A percentile compares a stretch with the other conserved stretches of the same genome.
Evolutionary conservation across 2,888 invertebrate genomes (phyloP).

Genomic region (Odontomyia ornata): DNA sequence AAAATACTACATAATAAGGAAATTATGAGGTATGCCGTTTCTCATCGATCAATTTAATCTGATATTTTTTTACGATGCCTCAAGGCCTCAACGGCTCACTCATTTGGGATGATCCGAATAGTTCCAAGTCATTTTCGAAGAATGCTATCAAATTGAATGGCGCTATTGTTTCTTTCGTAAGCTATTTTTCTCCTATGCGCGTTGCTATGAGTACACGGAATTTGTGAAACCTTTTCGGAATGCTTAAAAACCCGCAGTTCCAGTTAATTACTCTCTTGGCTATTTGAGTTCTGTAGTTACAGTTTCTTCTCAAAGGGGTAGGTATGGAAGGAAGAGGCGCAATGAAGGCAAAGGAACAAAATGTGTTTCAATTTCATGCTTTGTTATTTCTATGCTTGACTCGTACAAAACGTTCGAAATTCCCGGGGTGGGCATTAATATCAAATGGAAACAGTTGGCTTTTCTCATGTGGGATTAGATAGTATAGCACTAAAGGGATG

Average conservation of each 20-base stretch:
- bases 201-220: no score
- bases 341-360: slow-evolving; percentile 5
- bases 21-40: no score
- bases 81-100: no score
- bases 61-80: no score
- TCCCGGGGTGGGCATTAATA: slow-evolving; percentile 40
- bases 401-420: slow-evolving; percentile 24
- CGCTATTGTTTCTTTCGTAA: no score
- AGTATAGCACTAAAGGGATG: slow-evolving; percentile 20
- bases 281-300: slow-evolving; percentile 36
- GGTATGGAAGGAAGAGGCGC: slow-evolving; percentile 7
- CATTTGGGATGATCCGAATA: no score
- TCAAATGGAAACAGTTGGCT: slow-evolving; percentile 43
- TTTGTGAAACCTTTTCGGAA: slow-evolving; percentile 12
- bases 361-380: slow-evolving; percentile 40
- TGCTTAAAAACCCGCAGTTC: slow-evolving; percentile 40
- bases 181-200: no score
- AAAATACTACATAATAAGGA: neutral
- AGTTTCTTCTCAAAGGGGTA: slow-evolving; percentile 19
- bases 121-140: no score
- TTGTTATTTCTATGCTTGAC: slow-evolving; percentile 33
- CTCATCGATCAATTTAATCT: no score
- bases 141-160: no score
- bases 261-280: slow-evolving; percentile 41
- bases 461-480: slow-evolving; percentile 42